Evolutionary conservation across 2,797 vertebrate genomes (phyloP).

Genomic region (Sciurus carolinensis): DNA sequence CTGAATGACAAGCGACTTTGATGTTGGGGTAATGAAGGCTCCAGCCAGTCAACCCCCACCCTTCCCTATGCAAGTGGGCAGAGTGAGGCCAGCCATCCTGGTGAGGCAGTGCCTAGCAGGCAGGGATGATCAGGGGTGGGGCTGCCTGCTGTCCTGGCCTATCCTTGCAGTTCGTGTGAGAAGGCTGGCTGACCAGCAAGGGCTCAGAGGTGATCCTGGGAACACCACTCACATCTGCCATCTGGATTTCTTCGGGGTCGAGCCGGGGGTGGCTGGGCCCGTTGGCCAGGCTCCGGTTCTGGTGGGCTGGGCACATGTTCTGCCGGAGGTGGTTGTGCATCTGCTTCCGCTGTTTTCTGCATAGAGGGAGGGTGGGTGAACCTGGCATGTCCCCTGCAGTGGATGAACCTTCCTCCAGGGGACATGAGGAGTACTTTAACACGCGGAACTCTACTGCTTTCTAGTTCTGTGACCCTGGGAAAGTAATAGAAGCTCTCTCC

Average conservation of each 20-base stretch:
- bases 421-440: not conserved
- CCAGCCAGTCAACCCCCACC: not conserved
- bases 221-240: slow-evolving; percentile 94
- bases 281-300: slow-evolving; percentile 95
- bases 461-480: not conserved
- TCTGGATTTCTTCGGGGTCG: slow-evolving; percentile 97
- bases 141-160: not conserved
- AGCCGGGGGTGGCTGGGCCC: slow-evolving; percentile 98
- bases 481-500: not conserved
- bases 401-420: not conserved
- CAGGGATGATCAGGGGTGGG: not conserved
- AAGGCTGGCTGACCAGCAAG: not conserved
- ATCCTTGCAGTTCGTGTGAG: not conserved
- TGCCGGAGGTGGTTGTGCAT: slow-evolving; percentile 98
- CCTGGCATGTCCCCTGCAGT: not conserved
- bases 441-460: not conserved
- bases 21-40: not conserved
- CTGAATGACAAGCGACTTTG: not conserved
- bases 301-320: slow-evolving; percentile 98
- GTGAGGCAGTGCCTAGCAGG: not conserved
- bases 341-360: slow-evolving; percentile 98
- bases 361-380: slow-evolving; percentile 67
- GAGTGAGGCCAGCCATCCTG: not conserved
- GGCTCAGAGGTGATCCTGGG: not conserved
- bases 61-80: slow-evolving; percentile 23